Evolutionary conservation across 2,113 vertebrate genomes (phyloP).

Genomic region (Stigmatopora nigra): DNA sequence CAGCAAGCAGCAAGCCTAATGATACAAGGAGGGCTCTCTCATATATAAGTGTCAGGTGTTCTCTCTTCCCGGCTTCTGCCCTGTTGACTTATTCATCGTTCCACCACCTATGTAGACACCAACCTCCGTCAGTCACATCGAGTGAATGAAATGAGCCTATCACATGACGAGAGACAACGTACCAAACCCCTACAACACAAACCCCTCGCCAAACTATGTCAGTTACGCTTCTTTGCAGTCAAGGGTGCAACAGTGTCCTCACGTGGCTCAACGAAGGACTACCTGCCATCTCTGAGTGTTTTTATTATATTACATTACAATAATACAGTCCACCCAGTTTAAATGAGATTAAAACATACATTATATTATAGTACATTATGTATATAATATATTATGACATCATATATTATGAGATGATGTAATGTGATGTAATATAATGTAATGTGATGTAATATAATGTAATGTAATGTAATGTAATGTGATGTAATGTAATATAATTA

Average conservation of each 20-base stretch:
- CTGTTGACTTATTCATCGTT: slow-evolving; percentile 55
- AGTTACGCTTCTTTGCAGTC: slow-evolving; percentile 19
- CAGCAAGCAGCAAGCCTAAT: slow-evolving; percentile 17
- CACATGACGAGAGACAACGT: slow-evolving; percentile 53
- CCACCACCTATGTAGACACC: neutral
- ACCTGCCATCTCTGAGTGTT: neutral
- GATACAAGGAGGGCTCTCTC: slow-evolving; percentile 34
- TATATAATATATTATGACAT: too few relatives aligned
- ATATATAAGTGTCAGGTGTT: slow-evolving; percentile 46
- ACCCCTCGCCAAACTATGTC: slow-evolving; percentile 16
- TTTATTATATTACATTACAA: too few relatives aligned
- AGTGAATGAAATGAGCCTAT: slow-evolving; percentile 43
- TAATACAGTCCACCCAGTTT: too few relatives aligned
- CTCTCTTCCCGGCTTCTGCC: slow-evolving; percentile 22
- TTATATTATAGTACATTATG: too few relatives aligned
- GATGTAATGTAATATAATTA: too few relatives aligned
- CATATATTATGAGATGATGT: too few relatives aligned
- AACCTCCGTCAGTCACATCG: neutral
- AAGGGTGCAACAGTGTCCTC: slow-evolving; percentile 62
- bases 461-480: too few relatives aligned
- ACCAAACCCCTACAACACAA: slow-evolving; percentile 46
- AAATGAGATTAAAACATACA: too few relatives aligned
- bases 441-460: too few relatives aligned
- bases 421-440: too few relatives aligned
- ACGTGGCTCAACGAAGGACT: slow-evolving; percentile 31